Conservation (phyloP, 2,113 vertebrate species). For the Chionodraco myersi region DNA sequence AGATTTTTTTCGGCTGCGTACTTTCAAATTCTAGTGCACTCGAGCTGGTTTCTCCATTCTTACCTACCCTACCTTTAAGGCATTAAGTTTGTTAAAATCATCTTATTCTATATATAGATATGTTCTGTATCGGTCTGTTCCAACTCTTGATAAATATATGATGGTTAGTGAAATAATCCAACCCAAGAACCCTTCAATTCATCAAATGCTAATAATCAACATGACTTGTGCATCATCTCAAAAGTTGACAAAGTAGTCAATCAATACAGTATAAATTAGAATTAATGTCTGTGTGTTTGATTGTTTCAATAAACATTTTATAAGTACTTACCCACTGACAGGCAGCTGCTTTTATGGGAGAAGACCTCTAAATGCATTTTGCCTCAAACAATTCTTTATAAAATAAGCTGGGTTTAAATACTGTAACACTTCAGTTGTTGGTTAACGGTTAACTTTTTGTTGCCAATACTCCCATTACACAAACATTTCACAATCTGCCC, state of each 20-base stretch:
- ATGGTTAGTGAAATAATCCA: background rate
- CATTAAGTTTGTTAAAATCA: background rate
- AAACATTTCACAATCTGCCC: background rate
- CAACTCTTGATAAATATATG: background rate
- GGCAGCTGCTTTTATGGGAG: background rate
- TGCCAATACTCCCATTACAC: background rate
- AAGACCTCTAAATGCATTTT: background rate
- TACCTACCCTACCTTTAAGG: too few relatives aligned
- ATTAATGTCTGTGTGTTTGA: background rate
- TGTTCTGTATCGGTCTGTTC: background rate
- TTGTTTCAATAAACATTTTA: background rate
- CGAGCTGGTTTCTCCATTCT: too few relatives aligned
- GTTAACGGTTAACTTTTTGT: background rate
- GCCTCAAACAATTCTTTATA: background rate
- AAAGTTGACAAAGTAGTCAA: background rate
- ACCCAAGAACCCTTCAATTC: background rate
- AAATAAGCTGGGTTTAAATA: background rate
- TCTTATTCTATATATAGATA: background rate
- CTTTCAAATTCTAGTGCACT: too few relatives aligned
- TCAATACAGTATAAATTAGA: background rate
- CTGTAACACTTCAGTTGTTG: background rate
- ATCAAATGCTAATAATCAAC: background rate
- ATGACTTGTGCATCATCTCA: background rate
- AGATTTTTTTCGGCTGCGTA: too few relatives aligned
- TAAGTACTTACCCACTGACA: background rate